Evolutionary conservation across 64 coral and sea anemone genomes (phyloP), one percentile per base, ranked within the genome.

Genomic region (Dendrophyllia cribrosa): DNA sequence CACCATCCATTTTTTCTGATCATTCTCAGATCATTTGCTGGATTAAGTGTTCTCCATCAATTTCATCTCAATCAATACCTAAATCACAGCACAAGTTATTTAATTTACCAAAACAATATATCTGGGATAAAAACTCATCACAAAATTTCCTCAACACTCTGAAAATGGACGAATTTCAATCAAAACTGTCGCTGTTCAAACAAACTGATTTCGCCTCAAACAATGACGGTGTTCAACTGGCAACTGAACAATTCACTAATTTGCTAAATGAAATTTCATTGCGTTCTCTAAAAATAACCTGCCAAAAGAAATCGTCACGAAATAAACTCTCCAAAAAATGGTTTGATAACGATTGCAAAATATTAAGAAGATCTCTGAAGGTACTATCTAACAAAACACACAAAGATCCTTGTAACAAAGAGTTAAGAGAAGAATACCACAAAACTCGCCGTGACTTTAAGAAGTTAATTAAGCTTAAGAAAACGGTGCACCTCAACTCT

Each of bases 41-140:
- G 34, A 63, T 83, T 61, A 83, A 19, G 55, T 13, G 55, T 58
- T 58, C 55, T 58, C 55, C 55, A 58, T 13, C 55, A 58, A 58
- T 58, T 13, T 47, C 74, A 9, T 47, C 44, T 43, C 24, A 46
- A 76, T 17, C 21, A 13, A 17, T 9, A 47, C 21, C 15, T 9
- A 26, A 76, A 47, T 7, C 15, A 76, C 22, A 76, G 8, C 14
- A 76, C 14, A 16, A 26, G 44, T 25, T 76, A 43, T 46, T 44
- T 46, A 46, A 76, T 76, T 25, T 76, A 16, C 21, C 74, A 5
- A 76, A 76, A 47, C 74, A 76, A 76, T 76, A 76, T 16, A 76
- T 76, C 1, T 76, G 74, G 74, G 43, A 76, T 47, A 76, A 76
- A 76, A 7, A 76, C 8, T 76, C 23, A 24, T 13, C 12, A 43